Conservation (phyloP, 2,888 invertebrate species). For the Hyppa rectilinea region DNA sequence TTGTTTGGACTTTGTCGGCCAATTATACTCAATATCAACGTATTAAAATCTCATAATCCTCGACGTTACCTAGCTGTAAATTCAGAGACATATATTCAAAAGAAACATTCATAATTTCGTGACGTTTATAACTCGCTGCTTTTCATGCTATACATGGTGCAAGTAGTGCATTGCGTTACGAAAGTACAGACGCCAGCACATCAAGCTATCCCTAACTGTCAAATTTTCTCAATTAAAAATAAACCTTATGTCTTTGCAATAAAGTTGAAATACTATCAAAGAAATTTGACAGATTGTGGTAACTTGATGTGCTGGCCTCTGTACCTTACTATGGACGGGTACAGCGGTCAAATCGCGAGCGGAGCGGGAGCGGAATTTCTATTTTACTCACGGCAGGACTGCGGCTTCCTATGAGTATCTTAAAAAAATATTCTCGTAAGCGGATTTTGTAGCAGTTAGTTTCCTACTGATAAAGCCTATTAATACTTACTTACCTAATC, state of each 20-base stretch:
- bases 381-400: no score
- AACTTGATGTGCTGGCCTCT: no score
- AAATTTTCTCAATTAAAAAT: no score
- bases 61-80: neutral
- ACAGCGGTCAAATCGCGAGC: neutral
- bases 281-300: no score
- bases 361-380: neutral
- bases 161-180: neutral
- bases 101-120: neutral
- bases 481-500: neutral
- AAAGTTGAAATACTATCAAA: no score
- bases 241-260: no score
- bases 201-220: no score
- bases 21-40: conserved; percentile 3
- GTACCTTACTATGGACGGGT: no score
- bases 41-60: neutral
- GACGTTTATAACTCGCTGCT: neutral
- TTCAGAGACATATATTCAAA: neutral
- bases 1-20: conserved; percentile 9
- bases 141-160: neutral
- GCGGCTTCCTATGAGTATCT: no score
- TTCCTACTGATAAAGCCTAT: neutral
- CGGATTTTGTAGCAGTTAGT: neutral
- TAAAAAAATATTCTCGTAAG: no score
- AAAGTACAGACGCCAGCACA: no score